Evolutionary conservation across 2,888 invertebrate genomes (phyloP).

Genomic region (Actias luna): DNA sequence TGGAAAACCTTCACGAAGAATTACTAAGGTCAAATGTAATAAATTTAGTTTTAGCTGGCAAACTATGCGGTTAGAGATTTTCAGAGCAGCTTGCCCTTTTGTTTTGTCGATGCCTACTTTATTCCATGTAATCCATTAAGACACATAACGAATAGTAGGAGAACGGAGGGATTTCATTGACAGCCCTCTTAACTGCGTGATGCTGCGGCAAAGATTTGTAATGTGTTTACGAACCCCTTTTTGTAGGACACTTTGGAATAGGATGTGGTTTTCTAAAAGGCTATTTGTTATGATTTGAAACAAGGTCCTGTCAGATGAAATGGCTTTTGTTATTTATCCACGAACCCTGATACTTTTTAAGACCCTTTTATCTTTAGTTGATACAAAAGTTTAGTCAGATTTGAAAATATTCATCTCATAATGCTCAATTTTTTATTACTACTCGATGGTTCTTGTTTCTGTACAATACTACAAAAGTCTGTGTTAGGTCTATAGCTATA

Average conservation of each 20-base stretch:
- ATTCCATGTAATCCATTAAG: conserved; percentile 78
- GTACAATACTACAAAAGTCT: no score
- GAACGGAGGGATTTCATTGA: conserved; percentile 72
- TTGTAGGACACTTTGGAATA: conserved; percentile 71
- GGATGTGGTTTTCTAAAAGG: conserved; percentile 78
- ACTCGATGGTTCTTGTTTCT: conserved; percentile 16
- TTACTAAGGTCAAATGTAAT: conserved; percentile 80
- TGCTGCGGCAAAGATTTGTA: conserved; percentile 72
- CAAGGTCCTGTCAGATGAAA: conserved; percentile 75
- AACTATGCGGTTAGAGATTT: conserved; percentile 78
- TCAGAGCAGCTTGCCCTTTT: conserved; percentile 68
- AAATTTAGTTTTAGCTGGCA: conserved; percentile 78
- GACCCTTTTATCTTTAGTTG: conserved; percentile 41
- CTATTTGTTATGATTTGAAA: conserved; percentile 80
- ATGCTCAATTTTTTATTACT: conserved; percentile 8
- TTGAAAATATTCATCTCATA: conserved; percentile 31
- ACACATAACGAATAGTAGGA: conserved; percentile 71
- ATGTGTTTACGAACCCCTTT: conserved; percentile 72
- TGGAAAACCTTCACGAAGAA: conserved; percentile 75
- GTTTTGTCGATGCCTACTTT: conserved; percentile 78
- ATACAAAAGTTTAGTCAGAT: conserved; percentile 44
- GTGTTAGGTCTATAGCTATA: no score
- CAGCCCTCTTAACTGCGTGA: conserved; percentile 69
- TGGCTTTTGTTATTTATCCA: conserved; percentile 74
- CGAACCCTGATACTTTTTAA: conserved; percentile 63